Evolutionary conservation across 2,113 vertebrate genomes (phyloP).

Genomic region (Paedocypris sp.): DNA sequence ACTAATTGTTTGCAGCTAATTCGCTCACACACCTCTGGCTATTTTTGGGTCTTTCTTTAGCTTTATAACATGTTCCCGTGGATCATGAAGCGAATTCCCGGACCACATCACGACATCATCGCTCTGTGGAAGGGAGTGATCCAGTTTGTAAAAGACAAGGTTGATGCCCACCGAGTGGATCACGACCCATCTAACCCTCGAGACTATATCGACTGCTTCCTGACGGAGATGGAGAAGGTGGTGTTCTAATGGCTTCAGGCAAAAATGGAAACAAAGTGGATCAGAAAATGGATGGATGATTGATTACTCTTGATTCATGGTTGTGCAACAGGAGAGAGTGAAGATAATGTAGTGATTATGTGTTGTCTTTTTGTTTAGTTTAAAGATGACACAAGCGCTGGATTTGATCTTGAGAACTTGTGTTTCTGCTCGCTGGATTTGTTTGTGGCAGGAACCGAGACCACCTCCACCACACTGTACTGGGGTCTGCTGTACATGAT

Average conservation of each 20-base stretch:
- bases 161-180: conserved; percentile 59
- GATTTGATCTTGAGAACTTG: conserved; percentile 57
- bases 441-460: conserved; percentile 69
- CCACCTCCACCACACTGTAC: conserved; percentile 61
- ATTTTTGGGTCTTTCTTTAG: too few species aligned
- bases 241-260: too few species aligned
- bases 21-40: too few species aligned
- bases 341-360: too few species aligned
- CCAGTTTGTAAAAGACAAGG: conserved; percentile 36
- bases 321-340: too few species aligned
- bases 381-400: conserved; percentile 21
- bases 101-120: conserved; percentile 54
- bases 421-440: conserved; percentile 51
- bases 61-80: conserved; percentile 52
- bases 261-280: too few species aligned
- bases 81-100: conserved; percentile 61
- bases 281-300: too few species aligned
- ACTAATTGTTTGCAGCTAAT: too few species aligned
- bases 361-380: neutral
- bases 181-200: conserved; percentile 55
- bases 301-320: neutral
- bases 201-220: conserved; percentile 73
- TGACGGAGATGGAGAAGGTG: conserved; percentile 67
- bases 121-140: conserved; percentile 13
- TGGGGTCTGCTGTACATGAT: conserved; percentile 73